Conservation (phyloP, 2,888 invertebrate species). For the Leucoma salicis region DNA sequence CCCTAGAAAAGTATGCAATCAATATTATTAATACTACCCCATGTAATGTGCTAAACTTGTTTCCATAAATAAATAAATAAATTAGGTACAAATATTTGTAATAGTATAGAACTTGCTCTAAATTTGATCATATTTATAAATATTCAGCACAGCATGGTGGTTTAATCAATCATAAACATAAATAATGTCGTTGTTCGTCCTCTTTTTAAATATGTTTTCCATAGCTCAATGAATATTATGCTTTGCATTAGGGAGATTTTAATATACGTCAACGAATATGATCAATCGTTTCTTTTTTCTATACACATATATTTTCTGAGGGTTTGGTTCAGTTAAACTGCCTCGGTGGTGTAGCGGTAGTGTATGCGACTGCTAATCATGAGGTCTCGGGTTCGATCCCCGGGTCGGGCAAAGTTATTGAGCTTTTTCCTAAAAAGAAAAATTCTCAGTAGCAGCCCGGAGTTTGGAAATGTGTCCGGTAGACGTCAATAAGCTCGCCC, state of each 20-base stretch:
- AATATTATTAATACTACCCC: no score
- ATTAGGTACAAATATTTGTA: not conserved
- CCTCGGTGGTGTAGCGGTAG: no score
- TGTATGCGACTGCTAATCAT: no score
- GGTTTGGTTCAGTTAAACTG: not conserved
- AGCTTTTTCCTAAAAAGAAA: no score
- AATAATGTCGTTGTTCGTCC: conserved; percentile 17
- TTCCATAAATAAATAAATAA: no score
- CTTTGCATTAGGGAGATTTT: conserved; percentile 24
- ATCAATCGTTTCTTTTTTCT: conserved; percentile 19
- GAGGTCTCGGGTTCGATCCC: no score
- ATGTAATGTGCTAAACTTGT: no score
- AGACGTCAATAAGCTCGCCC: no score
- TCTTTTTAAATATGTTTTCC: conserved; percentile 28
- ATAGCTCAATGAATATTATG: conserved; percentile 24
- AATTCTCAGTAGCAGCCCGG: no score
- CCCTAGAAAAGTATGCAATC: no score
- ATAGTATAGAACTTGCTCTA: not conserved
- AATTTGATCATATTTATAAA: conserved; percentile 25
- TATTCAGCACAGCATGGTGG: conserved; percentile 14
- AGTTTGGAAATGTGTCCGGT: no score
- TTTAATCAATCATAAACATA: conserved; percentile 34
- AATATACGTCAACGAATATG: conserved; percentile 23
- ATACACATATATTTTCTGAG: not conserved
- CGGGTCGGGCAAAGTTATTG: no score